phyloP scores from a whole-genome alignment of 2,797 vertebrate genomes.

The Melanogrammus aeglefinus region DNA sequence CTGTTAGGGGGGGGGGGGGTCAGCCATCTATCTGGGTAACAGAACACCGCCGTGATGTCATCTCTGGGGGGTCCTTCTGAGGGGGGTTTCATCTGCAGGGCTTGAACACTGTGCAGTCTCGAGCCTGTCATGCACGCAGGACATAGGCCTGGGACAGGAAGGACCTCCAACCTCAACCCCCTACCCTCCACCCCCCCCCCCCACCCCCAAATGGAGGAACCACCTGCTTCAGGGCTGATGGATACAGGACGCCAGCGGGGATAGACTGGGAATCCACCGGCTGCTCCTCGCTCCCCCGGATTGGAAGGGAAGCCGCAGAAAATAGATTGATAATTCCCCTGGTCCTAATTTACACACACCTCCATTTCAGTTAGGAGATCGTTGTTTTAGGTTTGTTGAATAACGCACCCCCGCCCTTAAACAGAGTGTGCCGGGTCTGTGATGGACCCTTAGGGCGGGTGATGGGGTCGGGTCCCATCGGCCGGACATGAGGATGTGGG shows the following conservation, averaged over 20 bases:
- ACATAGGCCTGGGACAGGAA: constrained; percentile 51
- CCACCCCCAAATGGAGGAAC: constrained; percentile 46
- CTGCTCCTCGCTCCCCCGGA: constrained; percentile 5
- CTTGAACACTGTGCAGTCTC: constrained; percentile 21
- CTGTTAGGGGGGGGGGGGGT: too few species aligned
- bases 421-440: too few species aligned
- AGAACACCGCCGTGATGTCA: constrained; percentile 9
- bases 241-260: constrained; percentile 33
- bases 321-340: too few species aligned
- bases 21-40: not conserved
- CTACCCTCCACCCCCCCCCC: not conserved
- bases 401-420: not conserved
- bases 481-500: constrained; percentile 44
- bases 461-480: constrained; percentile 12
- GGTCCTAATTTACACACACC: too few species aligned
- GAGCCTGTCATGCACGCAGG: constrained; percentile 36
- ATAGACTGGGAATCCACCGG: constrained; percentile 41
- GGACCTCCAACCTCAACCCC: too few species aligned
- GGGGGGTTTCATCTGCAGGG: constrained; percentile 39
- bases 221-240: constrained; percentile 38
- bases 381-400: too few species aligned
- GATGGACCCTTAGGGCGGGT: not conserved
- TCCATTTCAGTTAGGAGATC: too few species aligned
- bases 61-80: constrained; percentile 44
- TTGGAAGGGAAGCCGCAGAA: too few species aligned